Evolutionary conservation across 2,888 invertebrate genomes (phyloP).

Genomic region (Polydrusus tereticollis): DNA sequence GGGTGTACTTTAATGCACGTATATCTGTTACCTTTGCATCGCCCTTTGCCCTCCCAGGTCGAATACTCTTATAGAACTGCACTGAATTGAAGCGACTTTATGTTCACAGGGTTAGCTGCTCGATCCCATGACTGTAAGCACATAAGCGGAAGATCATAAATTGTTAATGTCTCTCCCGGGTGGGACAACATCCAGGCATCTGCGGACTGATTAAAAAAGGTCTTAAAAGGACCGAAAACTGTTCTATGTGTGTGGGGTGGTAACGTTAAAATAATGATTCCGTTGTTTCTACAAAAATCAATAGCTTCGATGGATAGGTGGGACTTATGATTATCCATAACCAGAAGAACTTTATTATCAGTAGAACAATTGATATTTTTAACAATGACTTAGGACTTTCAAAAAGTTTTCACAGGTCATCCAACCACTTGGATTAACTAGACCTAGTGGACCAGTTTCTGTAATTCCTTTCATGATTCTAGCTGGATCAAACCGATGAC

Average conservation of each 20-base stretch:
- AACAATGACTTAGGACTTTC: conserved; percentile 32
- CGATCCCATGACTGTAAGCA: conserved; percentile 37
- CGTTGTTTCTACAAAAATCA: conserved; percentile 55
- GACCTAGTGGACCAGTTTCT: conserved; percentile 47
- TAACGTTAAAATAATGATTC: conserved; percentile 56
- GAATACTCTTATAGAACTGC: too few species aligned
- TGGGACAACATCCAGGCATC: conserved; percentile 1
- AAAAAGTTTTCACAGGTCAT: conserved; percentile 32
- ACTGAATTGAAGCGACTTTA: too few species aligned
- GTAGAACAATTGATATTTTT: conserved; percentile 17
- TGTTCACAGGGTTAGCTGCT: conserved; percentile 44
- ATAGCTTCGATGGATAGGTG: conserved; percentile 41
- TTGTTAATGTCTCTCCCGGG: not conserved
- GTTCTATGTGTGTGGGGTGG: conserved; percentile 50
- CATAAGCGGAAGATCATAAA: conserved; percentile 33
- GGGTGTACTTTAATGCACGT: too few species aligned
- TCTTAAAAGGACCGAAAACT: conserved; percentile 35
- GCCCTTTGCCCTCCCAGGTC: too few species aligned
- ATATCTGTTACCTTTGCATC: too few species aligned
- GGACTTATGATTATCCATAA: too few species aligned
- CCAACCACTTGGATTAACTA: conserved; percentile 55
- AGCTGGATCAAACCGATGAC: conserved; percentile 32
- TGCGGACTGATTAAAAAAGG: conserved; percentile 32
- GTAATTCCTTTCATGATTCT: not conserved
- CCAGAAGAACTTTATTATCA: conserved; percentile 50